Evolutionary conservation across 2,113 vertebrate species (phyloP).

Genomic region (Orycteropus afer): DNA sequence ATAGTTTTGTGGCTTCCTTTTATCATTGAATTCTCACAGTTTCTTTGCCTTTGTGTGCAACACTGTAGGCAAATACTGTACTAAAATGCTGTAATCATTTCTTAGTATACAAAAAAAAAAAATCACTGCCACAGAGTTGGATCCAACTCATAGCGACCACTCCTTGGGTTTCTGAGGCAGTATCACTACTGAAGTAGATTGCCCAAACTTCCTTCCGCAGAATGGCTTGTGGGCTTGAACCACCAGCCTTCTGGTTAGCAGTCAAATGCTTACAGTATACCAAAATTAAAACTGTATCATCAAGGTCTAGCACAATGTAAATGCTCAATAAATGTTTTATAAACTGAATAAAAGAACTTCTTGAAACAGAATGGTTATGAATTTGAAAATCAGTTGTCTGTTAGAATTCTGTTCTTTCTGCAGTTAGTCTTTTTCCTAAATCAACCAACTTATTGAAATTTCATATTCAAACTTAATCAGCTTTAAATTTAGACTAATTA

Average conservation of each 20-base stretch:
- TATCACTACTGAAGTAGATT: too few species aligned
- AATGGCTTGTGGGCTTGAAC: too few species aligned
- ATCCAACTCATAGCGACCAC: too few species aligned
- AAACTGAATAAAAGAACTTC: background rate
- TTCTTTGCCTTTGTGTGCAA: background rate
- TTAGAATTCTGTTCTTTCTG: conserved; percentile 35
- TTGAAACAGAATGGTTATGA: conserved; percentile 19
- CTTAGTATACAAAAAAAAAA: background rate
- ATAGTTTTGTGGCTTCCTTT: background rate
- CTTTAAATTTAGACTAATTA: conserved; percentile 9
- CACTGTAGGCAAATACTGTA: too few species aligned
- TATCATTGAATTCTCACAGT: background rate
- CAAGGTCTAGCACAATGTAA: background rate
- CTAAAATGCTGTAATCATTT: background rate
- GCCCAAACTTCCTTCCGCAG: too few species aligned
- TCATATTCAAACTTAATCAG: conserved; percentile 38
- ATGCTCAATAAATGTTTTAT: conserved; percentile 3
- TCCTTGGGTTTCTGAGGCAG: too few species aligned
- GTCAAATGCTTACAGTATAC: too few species aligned
- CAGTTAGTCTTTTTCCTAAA: conserved; percentile 24
- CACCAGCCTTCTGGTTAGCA: too few species aligned
- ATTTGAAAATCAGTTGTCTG: conserved; percentile 11
- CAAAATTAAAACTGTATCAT: background rate
- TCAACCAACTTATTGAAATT: background rate
- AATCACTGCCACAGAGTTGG: too few species aligned